phyloP scores from a whole-genome alignment of 2,797 vertebrate species.

The Echiichthys vipera region DNA sequence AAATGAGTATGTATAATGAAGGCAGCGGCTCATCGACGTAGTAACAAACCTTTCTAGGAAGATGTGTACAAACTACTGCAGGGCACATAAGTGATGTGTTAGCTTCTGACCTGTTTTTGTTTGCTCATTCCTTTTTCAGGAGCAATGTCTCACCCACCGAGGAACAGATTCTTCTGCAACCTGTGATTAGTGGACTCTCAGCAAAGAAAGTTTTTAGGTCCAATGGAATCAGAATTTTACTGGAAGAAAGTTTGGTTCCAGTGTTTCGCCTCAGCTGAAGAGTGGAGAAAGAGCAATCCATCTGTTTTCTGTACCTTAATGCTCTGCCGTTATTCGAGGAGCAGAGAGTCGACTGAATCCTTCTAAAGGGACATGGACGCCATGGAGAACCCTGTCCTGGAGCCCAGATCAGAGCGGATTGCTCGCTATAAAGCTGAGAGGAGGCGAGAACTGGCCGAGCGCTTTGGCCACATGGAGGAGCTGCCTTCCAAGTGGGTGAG shows the following conservation, averaged over 20 bases:
- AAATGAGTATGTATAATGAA: slow-evolving; percentile 27
- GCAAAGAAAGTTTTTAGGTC: slow-evolving; percentile 21
- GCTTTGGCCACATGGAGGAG: slow-evolving; percentile 77
- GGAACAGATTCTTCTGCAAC: slow-evolving; percentile 28
- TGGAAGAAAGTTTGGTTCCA: slow-evolving; percentile 3
- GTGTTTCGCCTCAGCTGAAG: slow-evolving; percentile 22
- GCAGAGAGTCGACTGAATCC: slow-evolving; percentile 26
- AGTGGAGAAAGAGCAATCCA: slow-evolving; percentile 19
- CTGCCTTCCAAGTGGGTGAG: slow-evolving; percentile 80
- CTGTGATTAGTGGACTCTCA: slow-evolving; percentile 21
- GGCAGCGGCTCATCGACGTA: background rate
- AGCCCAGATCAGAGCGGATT: slow-evolving; percentile 85
- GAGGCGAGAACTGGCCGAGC: slow-evolving; percentile 83
- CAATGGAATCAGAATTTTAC: slow-evolving; percentile 62
- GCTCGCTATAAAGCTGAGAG: slow-evolving; percentile 87
- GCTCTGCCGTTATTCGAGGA: slow-evolving; percentile 33
- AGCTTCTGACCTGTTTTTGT: background rate
- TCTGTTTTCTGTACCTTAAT: slow-evolving; percentile 35
- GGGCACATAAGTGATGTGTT: background rate
- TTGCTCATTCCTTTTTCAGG: slow-evolving; percentile 50
- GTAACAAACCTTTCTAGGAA: slow-evolving; percentile 7
- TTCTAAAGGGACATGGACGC: slow-evolving; percentile 61
- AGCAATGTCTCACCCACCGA: slow-evolving; percentile 28
- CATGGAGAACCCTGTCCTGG: slow-evolving; percentile 77
- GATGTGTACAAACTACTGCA: background rate